Percentiles rank a stretch among this genome's conserved stretches.
Evolutionary conservation across 2,888 invertebrate species (phyloP).

Genomic region (Catocala nupta): DNA sequence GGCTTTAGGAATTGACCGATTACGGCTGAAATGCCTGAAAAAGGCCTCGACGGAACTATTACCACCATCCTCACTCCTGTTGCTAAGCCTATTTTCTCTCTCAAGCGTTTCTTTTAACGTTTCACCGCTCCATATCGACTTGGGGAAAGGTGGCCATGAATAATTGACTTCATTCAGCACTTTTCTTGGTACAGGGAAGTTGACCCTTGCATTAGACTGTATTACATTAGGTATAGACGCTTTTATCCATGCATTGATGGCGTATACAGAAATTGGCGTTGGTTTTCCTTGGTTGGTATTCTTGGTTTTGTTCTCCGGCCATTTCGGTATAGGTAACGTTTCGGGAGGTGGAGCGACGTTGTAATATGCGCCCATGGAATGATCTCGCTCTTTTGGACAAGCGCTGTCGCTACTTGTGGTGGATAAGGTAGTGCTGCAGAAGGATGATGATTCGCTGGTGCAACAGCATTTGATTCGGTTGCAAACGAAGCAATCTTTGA

Average conservation of each 20-base stretch:
- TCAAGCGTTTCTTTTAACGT: conserved; percentile 25
- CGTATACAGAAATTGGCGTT: conserved; percentile 8
- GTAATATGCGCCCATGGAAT: conserved; percentile 15
- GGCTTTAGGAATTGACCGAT: conserved; percentile 20
- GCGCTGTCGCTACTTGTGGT: conserved; percentile 21
- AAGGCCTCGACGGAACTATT: conserved; percentile 46
- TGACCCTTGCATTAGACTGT: conserved; percentile 22
- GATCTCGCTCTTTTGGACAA: conserved; percentile 17
- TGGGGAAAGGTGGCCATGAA: conserved; percentile 50
- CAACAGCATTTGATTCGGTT: conserved; percentile 55
- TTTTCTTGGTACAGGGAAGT: conserved; percentile 37
- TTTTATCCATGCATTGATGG: conserved; percentile 40
- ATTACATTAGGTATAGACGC: conserved; percentile 40
- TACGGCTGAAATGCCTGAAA: conserved; percentile 36
- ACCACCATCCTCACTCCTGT: conserved; percentile 12
- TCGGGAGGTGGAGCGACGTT: conserved; percentile 43
- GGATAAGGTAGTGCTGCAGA: conserved; percentile 34
- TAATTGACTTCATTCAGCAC: conserved; percentile 38
- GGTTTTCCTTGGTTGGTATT: conserved; percentile 12
- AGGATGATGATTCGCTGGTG: conserved; percentile 9
- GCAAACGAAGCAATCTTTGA: conserved; percentile 53
- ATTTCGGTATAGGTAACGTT: conserved; percentile 42
- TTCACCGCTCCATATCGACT: conserved; percentile 51
- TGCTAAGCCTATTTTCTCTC: conserved; percentile 23
- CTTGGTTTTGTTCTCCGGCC: conserved; percentile 21